These are phyloP conservation scores for Thymallus thymallus DNA, from an alignment of 2,113 vertebrate species.

Conservation along the genomic window DNA sequence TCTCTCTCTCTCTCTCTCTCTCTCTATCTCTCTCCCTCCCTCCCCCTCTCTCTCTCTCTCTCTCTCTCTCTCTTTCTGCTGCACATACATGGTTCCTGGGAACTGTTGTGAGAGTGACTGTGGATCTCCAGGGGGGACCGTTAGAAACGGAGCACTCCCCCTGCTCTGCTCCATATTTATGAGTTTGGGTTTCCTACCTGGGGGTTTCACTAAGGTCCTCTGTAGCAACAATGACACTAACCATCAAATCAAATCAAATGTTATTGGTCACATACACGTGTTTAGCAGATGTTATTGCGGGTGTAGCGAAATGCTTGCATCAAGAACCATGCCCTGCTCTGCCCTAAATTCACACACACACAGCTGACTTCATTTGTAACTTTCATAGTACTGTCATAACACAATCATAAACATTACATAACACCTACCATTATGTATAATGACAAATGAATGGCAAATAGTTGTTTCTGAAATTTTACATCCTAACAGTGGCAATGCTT, in stretches of 20 bases:
- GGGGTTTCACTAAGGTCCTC: background rate
- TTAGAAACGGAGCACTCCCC: background rate
- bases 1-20: background rate
- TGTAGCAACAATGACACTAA: conserved; percentile 1
- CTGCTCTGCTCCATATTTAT: conserved; percentile 26
- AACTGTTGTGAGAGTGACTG: conserved; percentile 31
- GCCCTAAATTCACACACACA: background rate
- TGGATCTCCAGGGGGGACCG: conserved; percentile 8
- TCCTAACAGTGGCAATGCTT: no score
- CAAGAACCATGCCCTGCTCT: background rate
- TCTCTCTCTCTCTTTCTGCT: background rate
- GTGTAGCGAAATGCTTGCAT: no score
- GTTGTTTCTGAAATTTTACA: no score
- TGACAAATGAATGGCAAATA: no score
- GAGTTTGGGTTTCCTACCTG: conserved; percentile 16
- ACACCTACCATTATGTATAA: no score
- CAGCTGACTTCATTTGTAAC: background rate
- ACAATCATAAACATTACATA: no score
- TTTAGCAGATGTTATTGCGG: no score
- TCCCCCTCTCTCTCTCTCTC: background rate
- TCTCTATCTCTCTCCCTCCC: background rate
- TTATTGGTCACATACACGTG: no score
- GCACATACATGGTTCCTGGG: conserved; percentile 27
- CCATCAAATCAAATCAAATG: no score
- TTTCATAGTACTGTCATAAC: no score